These are phyloP conservation scores for Glandiceps talaboti DNA, from an alignment of 53 echinoderm and acorn worm genomes.

Conservation along the genomic window DNA sequence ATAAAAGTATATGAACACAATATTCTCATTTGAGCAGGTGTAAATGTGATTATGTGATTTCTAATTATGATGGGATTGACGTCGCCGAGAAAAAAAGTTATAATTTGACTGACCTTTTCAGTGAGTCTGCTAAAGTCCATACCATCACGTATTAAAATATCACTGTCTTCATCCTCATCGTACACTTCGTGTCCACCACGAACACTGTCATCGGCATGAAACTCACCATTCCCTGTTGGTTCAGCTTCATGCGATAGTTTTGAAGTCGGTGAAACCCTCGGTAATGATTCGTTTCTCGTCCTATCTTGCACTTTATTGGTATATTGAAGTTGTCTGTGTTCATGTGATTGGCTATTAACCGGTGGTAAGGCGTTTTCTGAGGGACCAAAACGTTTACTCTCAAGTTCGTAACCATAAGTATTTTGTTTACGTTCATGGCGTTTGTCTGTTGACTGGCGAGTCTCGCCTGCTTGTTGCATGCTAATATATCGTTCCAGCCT, in stretches of 20 bases:
- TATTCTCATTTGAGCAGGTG: too few species aligned
- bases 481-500: slow-evolving; percentile 37
- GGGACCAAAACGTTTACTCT: not conserved
- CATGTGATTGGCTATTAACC: not conserved
- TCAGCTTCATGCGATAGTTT: not conserved
- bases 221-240: not conserved
- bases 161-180: not conserved
- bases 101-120: not conserved
- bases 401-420: not conserved
- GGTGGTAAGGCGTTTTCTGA: not conserved
- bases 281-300: not conserved
- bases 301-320: not conserved
- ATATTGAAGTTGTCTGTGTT: not conserved
- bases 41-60: too few species aligned
- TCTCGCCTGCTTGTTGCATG: not conserved
- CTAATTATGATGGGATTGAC: too few species aligned
- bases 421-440: not conserved
- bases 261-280: not conserved
- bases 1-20: too few species aligned
- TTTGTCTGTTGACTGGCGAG: not conserved
- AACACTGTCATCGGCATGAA: not conserved
- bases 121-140: not conserved
- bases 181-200: not conserved
- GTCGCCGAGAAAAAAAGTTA: too few species aligned
- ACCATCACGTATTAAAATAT: not conserved